A percentile compares a stretch with the other conserved stretches of the same genome.
phyloP scores from a whole-genome alignment of 2,113 vertebrate species.

The Mus spicilegus region DNA sequence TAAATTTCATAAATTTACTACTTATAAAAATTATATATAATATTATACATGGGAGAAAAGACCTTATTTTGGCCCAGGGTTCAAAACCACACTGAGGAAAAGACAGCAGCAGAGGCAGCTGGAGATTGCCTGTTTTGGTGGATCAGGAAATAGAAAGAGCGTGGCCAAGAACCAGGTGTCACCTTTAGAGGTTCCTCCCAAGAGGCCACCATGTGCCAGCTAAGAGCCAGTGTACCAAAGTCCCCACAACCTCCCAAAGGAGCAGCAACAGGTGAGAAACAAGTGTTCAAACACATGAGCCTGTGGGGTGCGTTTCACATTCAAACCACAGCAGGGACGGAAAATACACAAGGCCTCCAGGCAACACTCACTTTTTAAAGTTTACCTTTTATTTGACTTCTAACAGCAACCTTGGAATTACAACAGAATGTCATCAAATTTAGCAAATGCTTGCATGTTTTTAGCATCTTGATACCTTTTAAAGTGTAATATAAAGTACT shows the following conservation, averaged over 20 bases:
- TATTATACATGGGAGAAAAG: not conserved
- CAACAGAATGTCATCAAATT: constrained; percentile 39
- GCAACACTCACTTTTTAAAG: constrained; percentile 46
- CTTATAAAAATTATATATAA: not conserved
- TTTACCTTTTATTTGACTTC: not conserved
- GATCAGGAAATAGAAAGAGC: not conserved
- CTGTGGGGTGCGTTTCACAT: not conserved
- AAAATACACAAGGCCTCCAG: not conserved
- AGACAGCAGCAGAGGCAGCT: no score
- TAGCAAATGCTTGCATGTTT: constrained; percentile 24
- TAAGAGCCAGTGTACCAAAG: not conserved
- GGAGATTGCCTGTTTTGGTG: not conserved
- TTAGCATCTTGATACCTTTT: constrained; percentile 34
- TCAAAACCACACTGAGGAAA: not conserved
- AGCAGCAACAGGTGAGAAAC: not conserved
- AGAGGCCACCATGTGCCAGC: not conserved
- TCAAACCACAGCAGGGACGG: not conserved
- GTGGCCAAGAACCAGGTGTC: not conserved
- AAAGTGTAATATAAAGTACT: not conserved
- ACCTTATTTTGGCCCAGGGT: not conserved
- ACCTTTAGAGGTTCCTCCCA: not conserved
- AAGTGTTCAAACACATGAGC: not conserved
- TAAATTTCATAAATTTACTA: not conserved
- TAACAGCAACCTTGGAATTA: constrained; percentile 38
- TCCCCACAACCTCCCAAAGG: not conserved